Evolutionary conservation across 92 coral and sea anemone genomes (phyloP).

Genomic region (Umimayanthus kanabou): DNA sequence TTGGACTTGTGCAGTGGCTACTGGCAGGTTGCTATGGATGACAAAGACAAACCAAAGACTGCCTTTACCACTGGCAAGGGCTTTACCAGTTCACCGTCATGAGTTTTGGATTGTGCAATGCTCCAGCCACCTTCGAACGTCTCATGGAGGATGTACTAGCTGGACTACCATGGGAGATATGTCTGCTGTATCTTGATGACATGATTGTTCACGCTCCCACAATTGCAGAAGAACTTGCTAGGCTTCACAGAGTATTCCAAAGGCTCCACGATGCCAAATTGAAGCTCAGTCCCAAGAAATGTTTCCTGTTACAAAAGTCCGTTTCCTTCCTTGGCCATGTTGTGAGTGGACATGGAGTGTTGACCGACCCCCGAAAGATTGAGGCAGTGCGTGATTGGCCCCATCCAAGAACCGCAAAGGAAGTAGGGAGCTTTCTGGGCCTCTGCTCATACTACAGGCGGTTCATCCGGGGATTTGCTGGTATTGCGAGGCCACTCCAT

Average conservation of each 20-base stretch:
- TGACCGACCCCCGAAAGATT: slow-evolving; percentile 41
- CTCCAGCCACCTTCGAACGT: slow-evolving; percentile 34
- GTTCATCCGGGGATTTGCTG: too few species aligned
- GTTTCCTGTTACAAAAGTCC: slow-evolving; percentile 40
- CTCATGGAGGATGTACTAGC: slow-evolving; percentile 33
- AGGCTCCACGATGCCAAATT: slow-evolving; percentile 36
- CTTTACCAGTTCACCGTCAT: slow-evolving; percentile 17
- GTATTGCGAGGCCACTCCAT: slow-evolving; percentile 42
- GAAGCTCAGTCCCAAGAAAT: slow-evolving; percentile 58
- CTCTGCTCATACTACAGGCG: slow-evolving; percentile 44
- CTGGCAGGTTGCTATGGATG: slow-evolving; percentile 38
- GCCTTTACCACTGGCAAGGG: slow-evolving; percentile 42
- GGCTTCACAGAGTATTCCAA: slow-evolving; percentile 48
- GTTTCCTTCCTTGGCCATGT: slow-evolving; percentile 56
- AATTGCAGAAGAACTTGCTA: slow-evolving; percentile 29
- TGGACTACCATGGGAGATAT: slow-evolving; percentile 40
- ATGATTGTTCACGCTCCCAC: slow-evolving; percentile 50
- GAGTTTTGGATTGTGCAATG: slow-evolving; percentile 39
- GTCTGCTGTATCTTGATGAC: slow-evolving; percentile 47
- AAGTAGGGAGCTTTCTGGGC: slow-evolving; percentile 47
- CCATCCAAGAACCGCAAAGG: not conserved
- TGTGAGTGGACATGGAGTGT: slow-evolving; percentile 44
- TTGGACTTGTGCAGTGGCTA: slow-evolving; percentile 36
- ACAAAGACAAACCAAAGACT: slow-evolving; percentile 40
- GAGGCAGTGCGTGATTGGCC: slow-evolving; percentile 38